A percentile compares a stretch with the other conserved stretches of the same genome.
phyloP scores from a whole-genome alignment of 2,888 invertebrate species.

The Nephrotoma flavescens region DNA sequence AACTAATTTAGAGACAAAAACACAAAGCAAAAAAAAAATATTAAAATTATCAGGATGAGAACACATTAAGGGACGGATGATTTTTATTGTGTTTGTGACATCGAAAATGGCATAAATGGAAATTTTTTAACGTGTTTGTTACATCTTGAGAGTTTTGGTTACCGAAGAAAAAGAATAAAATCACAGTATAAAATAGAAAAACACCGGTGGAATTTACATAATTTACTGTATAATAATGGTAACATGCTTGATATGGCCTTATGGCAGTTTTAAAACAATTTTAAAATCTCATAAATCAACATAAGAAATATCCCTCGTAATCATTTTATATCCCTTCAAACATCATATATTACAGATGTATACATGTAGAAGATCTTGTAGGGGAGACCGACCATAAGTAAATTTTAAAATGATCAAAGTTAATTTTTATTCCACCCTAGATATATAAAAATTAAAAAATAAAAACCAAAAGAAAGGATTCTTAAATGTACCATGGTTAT shows the following conservation, averaged over 20 bases:
- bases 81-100: not conserved
- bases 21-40: not conserved
- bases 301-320: not conserved
- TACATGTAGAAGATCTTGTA: not conserved
- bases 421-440: not conserved
- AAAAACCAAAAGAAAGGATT: not conserved
- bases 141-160: not conserved
- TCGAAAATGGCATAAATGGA: not conserved
- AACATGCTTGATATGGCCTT: not conserved
- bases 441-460: not conserved
- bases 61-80: not conserved
- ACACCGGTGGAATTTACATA: not conserved
- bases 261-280: not conserved
- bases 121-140: not conserved
- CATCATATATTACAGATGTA: not conserved
- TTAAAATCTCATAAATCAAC: not conserved
- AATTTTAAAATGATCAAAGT: not conserved
- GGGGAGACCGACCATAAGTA: not conserved
- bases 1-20: not conserved
- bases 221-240: not conserved
- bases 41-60: not conserved
- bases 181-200: not conserved
- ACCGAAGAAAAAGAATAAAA: not conserved
- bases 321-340: not conserved
- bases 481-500: not conserved